Conservation (phyloP, 2,113 vertebrate species). For the Poecilia latipinna region DNA sequence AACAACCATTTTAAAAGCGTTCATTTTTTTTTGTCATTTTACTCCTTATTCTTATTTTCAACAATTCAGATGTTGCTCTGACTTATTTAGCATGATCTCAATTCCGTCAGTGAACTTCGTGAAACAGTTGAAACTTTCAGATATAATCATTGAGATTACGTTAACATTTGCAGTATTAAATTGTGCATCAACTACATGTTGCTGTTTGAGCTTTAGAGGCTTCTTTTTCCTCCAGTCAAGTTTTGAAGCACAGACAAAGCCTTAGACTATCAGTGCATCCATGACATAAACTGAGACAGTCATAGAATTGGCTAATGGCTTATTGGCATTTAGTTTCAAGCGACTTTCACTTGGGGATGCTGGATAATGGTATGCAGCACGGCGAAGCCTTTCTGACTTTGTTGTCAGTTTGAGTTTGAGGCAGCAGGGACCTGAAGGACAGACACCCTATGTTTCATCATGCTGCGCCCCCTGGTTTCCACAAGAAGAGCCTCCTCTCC, state of each 20-base stretch:
- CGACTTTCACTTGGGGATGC: background rate
- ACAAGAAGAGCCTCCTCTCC: constrained; percentile 66
- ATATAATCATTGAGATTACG: background rate
- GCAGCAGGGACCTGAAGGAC: constrained; percentile 31
- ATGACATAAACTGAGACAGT: constrained; percentile 5
- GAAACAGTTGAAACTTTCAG: background rate
- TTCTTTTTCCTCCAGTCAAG: background rate
- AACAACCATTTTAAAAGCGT: background rate
- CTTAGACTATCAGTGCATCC: background rate
- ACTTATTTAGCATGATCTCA: background rate
- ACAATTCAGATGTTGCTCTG: background rate
- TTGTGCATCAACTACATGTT: background rate
- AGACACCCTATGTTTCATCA: constrained; percentile 31
- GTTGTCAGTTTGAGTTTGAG: constrained; percentile 29
- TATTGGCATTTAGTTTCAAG: constrained; percentile 19
- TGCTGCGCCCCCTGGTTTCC: constrained; percentile 50
- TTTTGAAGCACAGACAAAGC: background rate
- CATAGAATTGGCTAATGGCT: background rate
- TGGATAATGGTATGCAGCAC: background rate
- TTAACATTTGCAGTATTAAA: background rate
- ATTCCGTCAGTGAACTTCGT: background rate
- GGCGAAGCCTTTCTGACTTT: background rate
- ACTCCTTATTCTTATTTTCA: background rate
- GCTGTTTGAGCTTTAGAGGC: background rate
- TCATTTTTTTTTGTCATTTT: background rate